A percentile compares a stretch with the other conserved stretches of the same genome.
Evolutionary conservation across 2,888 invertebrate species (phyloP).

Genomic region (Hesperia comma): DNA sequence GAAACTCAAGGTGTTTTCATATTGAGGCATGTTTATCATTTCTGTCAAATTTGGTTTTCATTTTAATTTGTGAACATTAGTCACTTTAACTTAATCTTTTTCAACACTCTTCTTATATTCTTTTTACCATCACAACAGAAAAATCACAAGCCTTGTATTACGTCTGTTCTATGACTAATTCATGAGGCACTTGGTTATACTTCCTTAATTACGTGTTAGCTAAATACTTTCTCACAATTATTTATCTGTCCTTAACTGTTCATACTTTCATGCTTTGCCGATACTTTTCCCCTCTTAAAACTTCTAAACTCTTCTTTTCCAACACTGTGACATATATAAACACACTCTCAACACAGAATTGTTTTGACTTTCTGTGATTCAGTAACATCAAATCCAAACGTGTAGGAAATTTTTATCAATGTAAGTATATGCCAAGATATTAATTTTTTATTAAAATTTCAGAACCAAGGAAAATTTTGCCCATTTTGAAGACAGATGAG

Average conservation of each 20-base stretch:
- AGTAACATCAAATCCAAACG: slow-evolving; percentile 12
- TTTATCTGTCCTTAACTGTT: slow-evolving; percentile 41
- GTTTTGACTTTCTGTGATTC: slow-evolving; percentile 5
- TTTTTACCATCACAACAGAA: slow-evolving; percentile 35
- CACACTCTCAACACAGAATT: slow-evolving; percentile 18
- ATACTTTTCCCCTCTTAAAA: slow-evolving; percentile 43
- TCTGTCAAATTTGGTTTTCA: slow-evolving; percentile 29
- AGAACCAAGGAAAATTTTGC: slow-evolving; percentile 95
- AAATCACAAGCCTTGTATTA: slow-evolving; percentile 37
- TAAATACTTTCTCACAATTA: slow-evolving; percentile 42
- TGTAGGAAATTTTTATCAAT: not conserved
- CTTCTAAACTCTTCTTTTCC: slow-evolving; percentile 35
- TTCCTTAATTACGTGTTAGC: slow-evolving; percentile 41
- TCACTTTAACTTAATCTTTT: slow-evolving; percentile 23
- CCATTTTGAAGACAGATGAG: slow-evolving; percentile 96
- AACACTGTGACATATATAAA: slow-evolving; percentile 33
- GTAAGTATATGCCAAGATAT: not conserved
- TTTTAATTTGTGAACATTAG: slow-evolving; percentile 10
- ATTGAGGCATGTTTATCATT: slow-evolving; percentile 24
- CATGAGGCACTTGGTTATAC: slow-evolving; percentile 42
- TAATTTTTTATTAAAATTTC: slow-evolving; percentile 56
- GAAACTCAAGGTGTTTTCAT: slow-evolving; percentile 10
- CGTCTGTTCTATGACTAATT: slow-evolving; percentile 44
- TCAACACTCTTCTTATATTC: slow-evolving; percentile 37
- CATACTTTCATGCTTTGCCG: slow-evolving; percentile 44